Percentiles rank a stretch among this genome's conserved stretches.
Evolutionary conservation across 2,797 vertebrate genomes (phyloP).

Genomic region (Cryptoblepharus egeriae): DNA sequence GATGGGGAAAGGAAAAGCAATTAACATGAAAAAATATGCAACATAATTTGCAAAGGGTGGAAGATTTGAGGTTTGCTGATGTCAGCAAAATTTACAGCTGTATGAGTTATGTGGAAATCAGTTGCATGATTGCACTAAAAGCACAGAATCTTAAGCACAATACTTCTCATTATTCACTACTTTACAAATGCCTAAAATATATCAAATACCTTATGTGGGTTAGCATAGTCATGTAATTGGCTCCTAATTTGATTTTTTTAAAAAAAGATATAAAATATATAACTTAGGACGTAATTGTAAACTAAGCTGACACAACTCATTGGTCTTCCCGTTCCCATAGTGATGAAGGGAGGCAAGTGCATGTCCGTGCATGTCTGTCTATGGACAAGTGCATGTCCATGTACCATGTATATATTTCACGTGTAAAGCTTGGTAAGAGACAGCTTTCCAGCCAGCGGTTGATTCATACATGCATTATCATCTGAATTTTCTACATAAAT

Average conservation of each 20-base stretch:
- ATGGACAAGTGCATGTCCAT: too few relatives aligned
- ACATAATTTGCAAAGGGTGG: background rate
- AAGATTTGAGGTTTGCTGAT: conserved; percentile 1
- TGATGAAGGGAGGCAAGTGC: too few relatives aligned
- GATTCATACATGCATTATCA: background rate
- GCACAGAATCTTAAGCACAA: background rate
- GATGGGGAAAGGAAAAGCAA: background rate
- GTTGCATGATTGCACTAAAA: background rate
- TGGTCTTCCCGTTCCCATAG: too few relatives aligned
- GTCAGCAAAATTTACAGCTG: conserved; percentile 13
- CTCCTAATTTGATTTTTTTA: background rate
- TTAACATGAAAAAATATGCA: background rate
- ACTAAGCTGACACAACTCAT: too few relatives aligned
- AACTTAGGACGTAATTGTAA: too few relatives aligned
- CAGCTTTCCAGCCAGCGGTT: background rate
- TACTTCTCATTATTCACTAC: conserved; percentile 27
- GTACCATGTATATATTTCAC: too few relatives aligned
- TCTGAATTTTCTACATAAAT: background rate
- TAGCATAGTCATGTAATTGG: background rate
- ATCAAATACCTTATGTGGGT: background rate
- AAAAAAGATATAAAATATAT: background rate
- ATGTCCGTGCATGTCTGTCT: too few relatives aligned
- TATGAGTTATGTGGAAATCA: conserved; percentile 12
- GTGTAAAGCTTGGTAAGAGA: too few relatives aligned
- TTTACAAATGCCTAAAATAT: conserved; percentile 25